phyloP scores from a whole-genome alignment of 2,888 invertebrate genomes.

The Melanostoma mellinum region DNA sequence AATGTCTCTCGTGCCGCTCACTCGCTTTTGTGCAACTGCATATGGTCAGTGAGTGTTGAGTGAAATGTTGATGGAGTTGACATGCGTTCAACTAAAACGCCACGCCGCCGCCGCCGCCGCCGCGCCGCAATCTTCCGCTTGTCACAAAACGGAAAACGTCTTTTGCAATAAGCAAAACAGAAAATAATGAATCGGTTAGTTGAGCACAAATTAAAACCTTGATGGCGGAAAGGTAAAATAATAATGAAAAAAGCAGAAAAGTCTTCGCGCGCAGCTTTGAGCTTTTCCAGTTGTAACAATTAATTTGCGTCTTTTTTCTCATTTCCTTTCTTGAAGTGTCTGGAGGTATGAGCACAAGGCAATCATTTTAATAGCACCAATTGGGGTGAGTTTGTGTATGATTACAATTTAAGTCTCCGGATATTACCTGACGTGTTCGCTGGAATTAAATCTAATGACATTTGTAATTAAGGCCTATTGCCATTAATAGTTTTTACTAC shows the following conservation, averaged over 20 bases:
- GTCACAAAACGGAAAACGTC: slow-evolving; percentile 33
- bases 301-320: slow-evolving; percentile 45
- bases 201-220: slow-evolving; percentile 35
- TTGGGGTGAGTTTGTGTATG: slow-evolving; percentile 21
- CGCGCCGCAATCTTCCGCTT: slow-evolving; percentile 45
- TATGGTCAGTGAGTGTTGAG: slow-evolving; percentile 13
- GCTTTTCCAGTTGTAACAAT: slow-evolving; percentile 51
- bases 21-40: neutral
- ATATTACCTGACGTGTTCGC: slow-evolving; percentile 48
- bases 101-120: too few species aligned
- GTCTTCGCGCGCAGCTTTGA: slow-evolving; percentile 27
- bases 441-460: slow-evolving; percentile 51
- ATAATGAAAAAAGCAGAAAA: slow-evolving; percentile 13
- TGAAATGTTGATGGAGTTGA: slow-evolving; percentile 25
- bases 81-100: neutral
- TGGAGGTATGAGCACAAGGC: slow-evolving; percentile 28
- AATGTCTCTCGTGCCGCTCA: slow-evolving; percentile 1
- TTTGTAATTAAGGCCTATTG: slow-evolving; percentile 52
- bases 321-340: slow-evolving; percentile 47
- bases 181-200: slow-evolving; percentile 28
- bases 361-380: slow-evolving; percentile 48
- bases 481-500: neutral
- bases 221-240: neutral
- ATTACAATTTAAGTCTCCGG: slow-evolving; percentile 52
- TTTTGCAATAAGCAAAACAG: slow-evolving; percentile 41